Percentiles rank a stretch among this genome's conserved stretches.
phyloP scores from a whole-genome alignment of 2,888 invertebrate genomes.

The Proisotoma minuta region DNA sequence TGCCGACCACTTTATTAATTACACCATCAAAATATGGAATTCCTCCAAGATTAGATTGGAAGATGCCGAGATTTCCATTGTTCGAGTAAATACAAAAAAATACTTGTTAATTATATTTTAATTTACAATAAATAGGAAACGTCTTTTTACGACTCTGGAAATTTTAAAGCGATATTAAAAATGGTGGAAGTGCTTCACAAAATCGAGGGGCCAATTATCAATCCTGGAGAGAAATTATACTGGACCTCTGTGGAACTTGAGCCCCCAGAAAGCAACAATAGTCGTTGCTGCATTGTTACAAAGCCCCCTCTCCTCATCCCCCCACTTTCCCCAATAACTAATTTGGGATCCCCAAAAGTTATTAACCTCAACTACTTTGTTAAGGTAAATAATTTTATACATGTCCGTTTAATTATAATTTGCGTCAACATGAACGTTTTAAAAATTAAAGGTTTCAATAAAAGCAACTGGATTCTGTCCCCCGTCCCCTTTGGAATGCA shows the following conservation, averaged over 20 bases:
- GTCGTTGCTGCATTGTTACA: not conserved
- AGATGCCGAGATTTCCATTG: constrained; percentile 16
- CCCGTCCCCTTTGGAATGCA: not conserved
- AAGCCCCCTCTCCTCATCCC: constrained; percentile 21
- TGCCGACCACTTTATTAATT: constrained; percentile 23
- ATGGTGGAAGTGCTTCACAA: constrained; percentile 7
- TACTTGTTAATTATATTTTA: not conserved
- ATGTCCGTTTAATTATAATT: not conserved
- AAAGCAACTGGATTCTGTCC: not conserved
- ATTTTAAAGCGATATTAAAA: not conserved
- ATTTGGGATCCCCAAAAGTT: constrained; percentile 16
- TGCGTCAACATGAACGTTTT: not conserved
- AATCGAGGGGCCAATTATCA: constrained; percentile 13
- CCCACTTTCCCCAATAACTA: constrained; percentile 20
- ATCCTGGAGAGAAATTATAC: constrained; percentile 14
- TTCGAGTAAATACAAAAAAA: constrained; percentile 14
- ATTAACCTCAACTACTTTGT: constrained; percentile 29
- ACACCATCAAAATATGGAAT: constrained; percentile 30
- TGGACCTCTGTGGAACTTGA: not conserved
- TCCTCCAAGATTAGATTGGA: constrained; percentile 16
- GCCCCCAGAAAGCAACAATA: not conserved
- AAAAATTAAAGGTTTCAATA: not conserved
- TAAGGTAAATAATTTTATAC: constrained; percentile 12
- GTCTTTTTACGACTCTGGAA: not conserved
- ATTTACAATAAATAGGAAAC: not conserved